A percentile compares a stretch with the other conserved stretches of the same genome.
Conservation (phyloP, 2,888 invertebrate genomes). For the Lypha dubia region DNA sequence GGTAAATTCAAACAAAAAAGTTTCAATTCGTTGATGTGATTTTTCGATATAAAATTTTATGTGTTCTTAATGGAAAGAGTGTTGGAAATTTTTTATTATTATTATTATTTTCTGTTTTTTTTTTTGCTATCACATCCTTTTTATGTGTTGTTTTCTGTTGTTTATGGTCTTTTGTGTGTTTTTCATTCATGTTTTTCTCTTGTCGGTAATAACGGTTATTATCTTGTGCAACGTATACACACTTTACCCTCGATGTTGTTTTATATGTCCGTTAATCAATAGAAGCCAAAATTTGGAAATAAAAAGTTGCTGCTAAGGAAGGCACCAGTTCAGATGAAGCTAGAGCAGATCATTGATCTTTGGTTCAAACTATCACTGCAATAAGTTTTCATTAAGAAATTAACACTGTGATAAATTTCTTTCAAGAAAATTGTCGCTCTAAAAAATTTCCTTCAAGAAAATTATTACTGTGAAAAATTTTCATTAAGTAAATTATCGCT, state of each 20-base stretch:
- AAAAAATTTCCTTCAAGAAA: background rate
- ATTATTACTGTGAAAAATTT: background rate
- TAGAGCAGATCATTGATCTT: too few species aligned
- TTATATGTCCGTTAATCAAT: background rate
- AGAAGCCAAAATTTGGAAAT: background rate
- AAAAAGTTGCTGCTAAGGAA: background rate
- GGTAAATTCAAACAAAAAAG: background rate
- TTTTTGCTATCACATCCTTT: background rate
- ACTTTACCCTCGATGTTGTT: background rate
- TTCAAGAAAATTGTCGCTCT: background rate
- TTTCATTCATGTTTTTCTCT: background rate
- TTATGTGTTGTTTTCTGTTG: conserved; percentile 12
- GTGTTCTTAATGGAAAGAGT: conserved; percentile 10
- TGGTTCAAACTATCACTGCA: background rate
- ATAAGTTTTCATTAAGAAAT: background rate
- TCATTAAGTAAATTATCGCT: too few species aligned
- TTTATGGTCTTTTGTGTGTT: background rate
- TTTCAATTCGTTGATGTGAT: conserved; percentile 13
- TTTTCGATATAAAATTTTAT: conserved; percentile 7
- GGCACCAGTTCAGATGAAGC: too few species aligned
- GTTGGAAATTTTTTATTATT: background rate
- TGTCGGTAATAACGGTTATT: conserved; percentile 3
- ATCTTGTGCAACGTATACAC: background rate
- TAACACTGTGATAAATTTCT: background rate
- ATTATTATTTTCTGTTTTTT: conserved; percentile 1